These are phyloP conservation scores for Cyclura pinguis DNA, from an alignment of 2,797 vertebrate species.

Conservation along the genomic window DNA sequence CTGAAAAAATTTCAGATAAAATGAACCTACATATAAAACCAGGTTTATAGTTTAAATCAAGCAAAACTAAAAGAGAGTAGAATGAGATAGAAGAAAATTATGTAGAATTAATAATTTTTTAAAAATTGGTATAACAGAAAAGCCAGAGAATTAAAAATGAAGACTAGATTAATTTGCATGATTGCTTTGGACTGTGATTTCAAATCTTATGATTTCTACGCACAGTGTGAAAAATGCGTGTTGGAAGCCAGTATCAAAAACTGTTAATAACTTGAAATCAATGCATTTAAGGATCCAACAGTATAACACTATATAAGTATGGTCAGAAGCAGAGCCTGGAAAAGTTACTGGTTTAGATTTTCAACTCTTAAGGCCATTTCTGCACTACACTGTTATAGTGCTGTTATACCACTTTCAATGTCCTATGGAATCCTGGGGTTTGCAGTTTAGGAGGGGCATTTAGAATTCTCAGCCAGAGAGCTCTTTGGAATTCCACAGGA, in stretches of 20 bases:
- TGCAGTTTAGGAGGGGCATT: no score
- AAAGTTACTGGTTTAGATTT: no score
- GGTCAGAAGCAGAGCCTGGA: no score
- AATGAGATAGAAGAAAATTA: background rate
- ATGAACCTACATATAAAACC: background rate
- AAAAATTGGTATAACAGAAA: background rate
- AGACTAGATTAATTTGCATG: background rate
- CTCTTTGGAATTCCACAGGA: no score
- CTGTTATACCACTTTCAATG: no score
- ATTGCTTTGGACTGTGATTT: background rate
- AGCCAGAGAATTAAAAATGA: background rate
- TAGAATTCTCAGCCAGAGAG: no score
- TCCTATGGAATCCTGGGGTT: no score
- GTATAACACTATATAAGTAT: background rate
- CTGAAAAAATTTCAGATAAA: background rate
- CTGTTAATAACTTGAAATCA: background rate
- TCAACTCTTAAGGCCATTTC: no score
- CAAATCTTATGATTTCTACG: background rate
- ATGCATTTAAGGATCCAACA: background rate
- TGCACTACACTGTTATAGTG: no score
- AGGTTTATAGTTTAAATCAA: background rate
- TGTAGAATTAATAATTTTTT: background rate
- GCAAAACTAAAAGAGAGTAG: no score
- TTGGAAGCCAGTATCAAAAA: background rate
- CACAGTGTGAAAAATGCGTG: background rate